Evolutionary conservation across 2,113 vertebrate species (phyloP), one percentile per base, ranked within the genome.

Genomic region (Anas platyrhynchos): DNA sequence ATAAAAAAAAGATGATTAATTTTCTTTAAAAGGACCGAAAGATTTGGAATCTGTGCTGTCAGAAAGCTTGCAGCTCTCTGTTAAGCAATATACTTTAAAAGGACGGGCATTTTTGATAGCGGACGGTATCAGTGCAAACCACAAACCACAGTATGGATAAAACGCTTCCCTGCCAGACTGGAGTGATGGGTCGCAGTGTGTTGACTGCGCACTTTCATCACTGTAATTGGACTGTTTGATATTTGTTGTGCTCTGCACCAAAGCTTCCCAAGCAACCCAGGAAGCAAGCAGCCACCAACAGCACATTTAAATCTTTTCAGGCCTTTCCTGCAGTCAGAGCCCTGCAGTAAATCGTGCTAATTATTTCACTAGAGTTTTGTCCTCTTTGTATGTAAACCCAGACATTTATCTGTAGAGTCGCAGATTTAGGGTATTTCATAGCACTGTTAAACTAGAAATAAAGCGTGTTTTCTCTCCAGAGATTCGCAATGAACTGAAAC

Each of bases 1-100:
- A 34, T 20, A 52, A 55, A 75, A 66, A 65, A 44, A 44, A 66
- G 23, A 58, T 34, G 41, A 77, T 89, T 95, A 65, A 93, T 96
- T 96, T 91, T 91, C 84, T 82, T 94, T 91, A 81, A 79, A 95
- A 93, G 80, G 52, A 52, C 91, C 83, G 44, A 89, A 90, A 89
- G 87, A 62, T 67, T 83, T 76, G 80, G 54, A 85, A 86, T 94
- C 93, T 69, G 44, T 11, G 41, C 75, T 91, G 59, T 71, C 43
- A 2, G 76, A 87, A 93, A 96, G 67, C 71, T 91, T 76, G 58
- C 31, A 26, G 23, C 44, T 89, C 91, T 83, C 71, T 75, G 6
- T 87, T 75, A 68, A 69, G 79, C 69, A 73, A 15, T 78, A 6
- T 66, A 44, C 92, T 94, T 88, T 91, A 3, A 88, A 89, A 92